Percentiles rank a stretch among this genome's conserved stretches.
phyloP scores from a whole-genome alignment of 2,888 invertebrate genomes.

The Branchipolynoe longqiensis region DNA sequence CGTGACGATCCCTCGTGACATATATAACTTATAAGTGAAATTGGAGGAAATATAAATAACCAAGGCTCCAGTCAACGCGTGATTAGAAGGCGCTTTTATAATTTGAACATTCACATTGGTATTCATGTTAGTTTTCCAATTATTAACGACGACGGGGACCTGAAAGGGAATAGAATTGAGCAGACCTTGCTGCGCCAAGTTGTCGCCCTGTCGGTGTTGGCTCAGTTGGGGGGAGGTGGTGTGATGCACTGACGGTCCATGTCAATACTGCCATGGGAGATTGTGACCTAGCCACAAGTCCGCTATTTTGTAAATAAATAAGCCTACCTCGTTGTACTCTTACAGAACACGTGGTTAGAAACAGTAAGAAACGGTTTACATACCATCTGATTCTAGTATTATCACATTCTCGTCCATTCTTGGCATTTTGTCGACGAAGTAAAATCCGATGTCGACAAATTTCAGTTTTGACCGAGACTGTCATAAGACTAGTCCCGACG shows the following conservation, averaged over 20 bases:
- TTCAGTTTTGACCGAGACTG: background rate
- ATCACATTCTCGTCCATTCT: constrained; percentile 13
- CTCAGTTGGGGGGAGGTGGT: too few relatives aligned
- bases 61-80: too few relatives aligned
- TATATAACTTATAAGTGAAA: too few relatives aligned
- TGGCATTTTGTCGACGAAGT: constrained; percentile 17
- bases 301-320: background rate
- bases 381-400: constrained; percentile 25
- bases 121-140: too few relatives aligned
- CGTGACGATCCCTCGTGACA: too few relatives aligned
- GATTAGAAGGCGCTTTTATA: too few relatives aligned
- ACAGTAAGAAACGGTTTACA: background rate
- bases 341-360: background rate
- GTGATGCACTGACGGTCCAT: too few relatives aligned
- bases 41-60: too few relatives aligned
- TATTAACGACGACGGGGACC: too few relatives aligned
- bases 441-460: background rate
- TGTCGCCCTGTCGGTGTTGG: too few relatives aligned
- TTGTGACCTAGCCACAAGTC: constrained; percentile 24
- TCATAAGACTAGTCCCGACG: too few relatives aligned
- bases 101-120: too few relatives aligned
- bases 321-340: background rate
- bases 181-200: background rate
- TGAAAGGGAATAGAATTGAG: background rate
- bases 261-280: background rate